Evolutionary conservation across 2,797 vertebrate species (phyloP).

Genomic region (Pseudochaenichthys georgianus): DNA sequence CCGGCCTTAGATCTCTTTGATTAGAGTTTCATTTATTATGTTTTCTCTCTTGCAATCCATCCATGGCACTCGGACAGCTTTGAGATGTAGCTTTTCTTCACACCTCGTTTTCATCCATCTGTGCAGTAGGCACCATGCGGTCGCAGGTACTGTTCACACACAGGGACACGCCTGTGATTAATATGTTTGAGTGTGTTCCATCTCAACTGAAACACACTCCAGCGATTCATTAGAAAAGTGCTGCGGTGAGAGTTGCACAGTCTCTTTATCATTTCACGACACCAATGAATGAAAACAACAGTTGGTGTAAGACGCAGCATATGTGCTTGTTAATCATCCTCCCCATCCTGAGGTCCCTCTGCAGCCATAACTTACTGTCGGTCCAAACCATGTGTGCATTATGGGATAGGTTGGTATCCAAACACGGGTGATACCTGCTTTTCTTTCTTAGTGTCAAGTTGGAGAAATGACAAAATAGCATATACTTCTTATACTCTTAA

Average conservation of each 20-base stretch:
- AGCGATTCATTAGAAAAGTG: constrained; percentile 34
- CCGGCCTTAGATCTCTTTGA: constrained; percentile 13
- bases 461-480: background rate
- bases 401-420: background rate
- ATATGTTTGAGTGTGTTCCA: constrained; percentile 27
- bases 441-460: background rate
- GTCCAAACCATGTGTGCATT: background rate
- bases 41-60: constrained; percentile 1
- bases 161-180: constrained; percentile 25
- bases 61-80: constrained; percentile 9
- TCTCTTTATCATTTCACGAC: constrained; percentile 36
- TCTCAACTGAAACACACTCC: constrained; percentile 25
- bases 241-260: constrained; percentile 13
- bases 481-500: background rate
- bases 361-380: constrained; percentile 8
- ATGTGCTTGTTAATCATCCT: constrained; percentile 41
- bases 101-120: constrained; percentile 41
- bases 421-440: background rate
- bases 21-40: constrained; percentile 2
- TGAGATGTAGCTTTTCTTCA: constrained; percentile 22
- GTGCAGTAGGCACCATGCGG: constrained; percentile 8
- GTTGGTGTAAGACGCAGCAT: constrained; percentile 38
- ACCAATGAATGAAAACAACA: constrained; percentile 52
- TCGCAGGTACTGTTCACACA: constrained; percentile 24
- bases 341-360: constrained; percentile 12